Evolutionary conservation across 2,113 vertebrate species (phyloP).

Genomic region (Xenus cinereus): DNA sequence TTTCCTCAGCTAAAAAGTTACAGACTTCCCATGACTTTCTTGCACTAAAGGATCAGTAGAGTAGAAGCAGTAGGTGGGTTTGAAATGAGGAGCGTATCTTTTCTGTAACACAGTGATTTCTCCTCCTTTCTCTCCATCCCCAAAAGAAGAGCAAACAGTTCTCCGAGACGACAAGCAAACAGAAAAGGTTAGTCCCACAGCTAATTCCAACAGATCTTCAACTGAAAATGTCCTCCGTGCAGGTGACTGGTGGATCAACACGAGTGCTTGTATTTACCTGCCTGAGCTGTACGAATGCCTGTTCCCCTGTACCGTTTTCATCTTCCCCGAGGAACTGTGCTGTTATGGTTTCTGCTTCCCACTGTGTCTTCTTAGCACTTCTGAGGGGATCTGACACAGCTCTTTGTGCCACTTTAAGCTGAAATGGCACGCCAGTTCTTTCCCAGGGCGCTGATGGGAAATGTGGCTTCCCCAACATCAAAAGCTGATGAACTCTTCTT

Average conservation of each 20-base stretch:
- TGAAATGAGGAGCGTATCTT: background rate
- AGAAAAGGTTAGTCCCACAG: background rate
- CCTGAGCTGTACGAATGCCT: background rate
- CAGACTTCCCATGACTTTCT: background rate
- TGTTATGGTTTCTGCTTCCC: background rate
- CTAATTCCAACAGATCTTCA: background rate
- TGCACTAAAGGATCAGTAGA: background rate
- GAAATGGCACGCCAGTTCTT: background rate
- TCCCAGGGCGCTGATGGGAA: background rate
- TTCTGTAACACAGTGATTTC: background rate
- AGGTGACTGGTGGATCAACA: background rate
- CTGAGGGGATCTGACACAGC: background rate
- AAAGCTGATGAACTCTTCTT: background rate
- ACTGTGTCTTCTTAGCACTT: background rate
- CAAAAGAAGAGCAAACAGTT: background rate
- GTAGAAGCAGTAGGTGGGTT: background rate
- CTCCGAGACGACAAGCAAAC: background rate
- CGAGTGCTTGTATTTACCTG: background rate
- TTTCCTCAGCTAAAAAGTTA: constrained; percentile 4
- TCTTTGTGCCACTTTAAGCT: background rate
- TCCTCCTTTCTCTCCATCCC: background rate
- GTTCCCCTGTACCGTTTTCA: background rate
- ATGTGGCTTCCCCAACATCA: background rate
- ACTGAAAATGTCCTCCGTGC: background rate
- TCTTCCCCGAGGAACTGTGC: background rate